Evolutionary conservation across 2,888 invertebrate genomes (phyloP), one percentile per base, ranked within the genome.

Genomic region (Eupithecia dodoneata): DNA sequence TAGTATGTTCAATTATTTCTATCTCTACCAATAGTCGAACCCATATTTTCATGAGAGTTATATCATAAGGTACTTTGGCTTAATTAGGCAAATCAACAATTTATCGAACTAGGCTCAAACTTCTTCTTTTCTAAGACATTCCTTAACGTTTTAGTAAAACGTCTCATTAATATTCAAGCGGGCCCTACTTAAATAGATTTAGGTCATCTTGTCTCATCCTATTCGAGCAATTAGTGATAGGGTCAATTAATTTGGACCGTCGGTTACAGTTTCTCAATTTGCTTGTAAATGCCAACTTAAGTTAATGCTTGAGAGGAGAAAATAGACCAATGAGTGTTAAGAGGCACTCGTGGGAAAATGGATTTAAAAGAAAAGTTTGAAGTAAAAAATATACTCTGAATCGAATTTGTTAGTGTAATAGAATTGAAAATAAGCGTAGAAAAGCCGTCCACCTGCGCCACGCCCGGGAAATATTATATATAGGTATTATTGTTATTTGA

Each of bases 131-230:
- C 30, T 47, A 30, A 70, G 18, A 47, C 18, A 30, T 69, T 18
- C 45, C 18, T 30, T 47, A 18, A 45, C 13, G n/a, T 69, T 44
- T 13, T 15, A 66, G 52, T 42, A 47, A 66, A 45, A 47, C 66
- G 42, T 67, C 66, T 18, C 66, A 49, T 47, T 47, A 13, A 42
- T 49, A 70, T 70, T 70, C 70, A 49, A 70, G 70, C 12, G 70
- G 13, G 18, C 49, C 47, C 42, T 71, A 52, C 71, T 42, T 52
- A 52, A 71, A 55, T 71, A 71, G 71, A 71, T 55, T 71, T 71
- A 52, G 70, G 70, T 70, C 70, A 70, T 70, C 70, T 70, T 70
- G 55, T 71, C 71, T 52, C 71, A 71, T 70, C 70, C 52, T 30
- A 41, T 52, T 71, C 41, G 52, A 71, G 42, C 71, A 71, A 71